Percentiles rank a stretch among this genome's conserved stretches.
Conservation (phyloP, 2,797 vertebrate genomes). For the Poecilia picta region DNA sequence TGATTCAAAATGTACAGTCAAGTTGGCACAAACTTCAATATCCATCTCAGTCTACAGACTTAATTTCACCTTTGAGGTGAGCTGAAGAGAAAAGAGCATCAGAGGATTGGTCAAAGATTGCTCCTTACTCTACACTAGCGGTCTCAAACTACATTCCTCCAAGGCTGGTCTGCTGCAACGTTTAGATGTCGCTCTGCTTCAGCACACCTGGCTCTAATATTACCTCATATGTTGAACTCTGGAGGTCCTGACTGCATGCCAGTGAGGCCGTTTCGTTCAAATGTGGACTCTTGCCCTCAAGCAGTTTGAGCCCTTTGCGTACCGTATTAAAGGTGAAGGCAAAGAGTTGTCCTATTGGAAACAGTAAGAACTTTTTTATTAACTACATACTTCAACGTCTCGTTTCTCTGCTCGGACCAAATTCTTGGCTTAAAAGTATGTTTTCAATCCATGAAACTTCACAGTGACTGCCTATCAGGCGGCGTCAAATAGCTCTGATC, state of each 20-base stretch:
- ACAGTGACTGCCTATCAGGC: slow-evolving; percentile 32
- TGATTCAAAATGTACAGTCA: not conserved
- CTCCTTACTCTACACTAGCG: not conserved
- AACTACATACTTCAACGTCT: not conserved
- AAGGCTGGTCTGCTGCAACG: no score
- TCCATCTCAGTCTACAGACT: no score
- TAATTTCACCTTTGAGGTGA: not conserved
- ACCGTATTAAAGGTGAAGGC: not conserved
- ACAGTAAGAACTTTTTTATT: not conserved
- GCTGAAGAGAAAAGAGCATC: no score
- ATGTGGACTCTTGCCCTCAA: no score
- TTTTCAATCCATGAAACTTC: not conserved
- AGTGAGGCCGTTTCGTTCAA: no score
- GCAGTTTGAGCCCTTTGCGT: not conserved
- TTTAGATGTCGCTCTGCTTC: no score
- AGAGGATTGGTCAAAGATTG: not conserved
- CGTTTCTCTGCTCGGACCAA: not conserved
- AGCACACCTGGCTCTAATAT: no score
- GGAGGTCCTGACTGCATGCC: no score
- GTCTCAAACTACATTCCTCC: no score
- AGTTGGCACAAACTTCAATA: not conserved
- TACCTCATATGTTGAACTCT: no score
- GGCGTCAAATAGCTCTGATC: slow-evolving; percentile 36
- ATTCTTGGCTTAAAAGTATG: not conserved
- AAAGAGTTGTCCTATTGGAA: not conserved